Base-by-base conservation (phyloP, 1,140 invertebrate species). In the Cataglyphis hispanica region DNA sequence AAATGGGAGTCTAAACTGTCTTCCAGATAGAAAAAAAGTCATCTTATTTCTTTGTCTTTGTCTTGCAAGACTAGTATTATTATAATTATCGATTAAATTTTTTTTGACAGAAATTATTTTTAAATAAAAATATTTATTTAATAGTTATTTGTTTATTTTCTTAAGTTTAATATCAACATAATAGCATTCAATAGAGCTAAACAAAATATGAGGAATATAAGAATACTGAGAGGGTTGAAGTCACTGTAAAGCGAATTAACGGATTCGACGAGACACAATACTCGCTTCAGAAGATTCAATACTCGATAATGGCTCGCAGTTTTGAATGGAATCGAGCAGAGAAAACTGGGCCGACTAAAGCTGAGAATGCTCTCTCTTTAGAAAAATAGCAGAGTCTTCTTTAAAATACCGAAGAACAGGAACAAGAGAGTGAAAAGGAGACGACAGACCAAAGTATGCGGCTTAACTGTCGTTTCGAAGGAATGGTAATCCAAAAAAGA, bases 381-480 rank as follows among this genome's bases (percentile, higher is more conserved):
- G 66, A 22, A 86, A 86, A 76, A 22, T 63, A 81, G 53, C 56
- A 69, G 84, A 75, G 80, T 85, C 70, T 90, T 90, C 87, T 85
- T 91, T 91, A 91, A 90, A 90, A 87, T 34, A 77, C 53, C 69
- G 75, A 66, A 37, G 34, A 46, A 37, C 6, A 34, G 6, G 31
- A 81, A 67, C 34, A 46, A 64, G 34, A 85, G 19, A 31, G 5
- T n/a, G 34, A 13, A 4, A 27, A 31, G 46, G n/a, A 7, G 19
- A 70, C 27, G 6, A 27, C 4, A 74, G 67, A 16, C 58, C 31
- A 27, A 25, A 76, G 56, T 58, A 37, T 37, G 64, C 58, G 64
- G 58, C 85, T 89, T 90, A 91, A 91, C 85, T 90, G 84, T 89
- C 88, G 77, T 87, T 87, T 60, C 56, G 60, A 78, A 85, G 78